phyloP scores from a whole-genome alignment of 2,888 invertebrate genomes.

The Gymnocheta viridis region DNA sequence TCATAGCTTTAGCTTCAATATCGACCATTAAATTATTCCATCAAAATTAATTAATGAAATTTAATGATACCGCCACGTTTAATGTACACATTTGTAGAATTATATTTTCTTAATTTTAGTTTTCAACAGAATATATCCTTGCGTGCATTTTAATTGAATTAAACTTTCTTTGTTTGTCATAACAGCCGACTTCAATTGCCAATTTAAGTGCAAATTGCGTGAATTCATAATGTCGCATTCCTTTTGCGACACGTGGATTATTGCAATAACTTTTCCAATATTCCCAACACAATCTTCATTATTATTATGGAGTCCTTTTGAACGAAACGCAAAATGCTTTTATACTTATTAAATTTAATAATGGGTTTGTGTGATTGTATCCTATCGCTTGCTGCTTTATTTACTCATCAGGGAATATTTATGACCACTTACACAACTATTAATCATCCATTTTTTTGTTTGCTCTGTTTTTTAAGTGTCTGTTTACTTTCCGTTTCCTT shows the following conservation, averaged over 20 bases:
- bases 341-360: conserved; percentile 55
- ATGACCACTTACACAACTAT: conserved; percentile 18
- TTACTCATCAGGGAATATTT: conserved; percentile 32
- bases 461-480: neutral
- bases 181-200: neutral
- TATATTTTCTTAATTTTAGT: neutral
- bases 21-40: too few species aligned
- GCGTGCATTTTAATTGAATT: conserved; percentile 45
- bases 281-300: neutral
- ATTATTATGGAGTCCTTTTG: neutral
- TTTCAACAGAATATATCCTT: neutral
- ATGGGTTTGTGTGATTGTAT: neutral
- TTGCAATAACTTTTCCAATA: conserved; percentile 10
- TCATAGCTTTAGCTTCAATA: too few species aligned
- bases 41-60: neutral
- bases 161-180: neutral
- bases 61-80: neutral
- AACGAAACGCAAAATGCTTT: conserved; percentile 41
- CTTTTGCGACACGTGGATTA: neutral
- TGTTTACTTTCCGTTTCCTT: neutral
- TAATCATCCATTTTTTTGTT: conserved; percentile 40
- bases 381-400: neutral
- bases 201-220: conserved; percentile 41
- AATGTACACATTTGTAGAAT: neutral
- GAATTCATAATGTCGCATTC: neutral